A percentile compares a stretch with the other conserved stretches of the same genome.
Evolutionary conservation across 1,140 invertebrate species (phyloP).

Genomic region (Bathynomus jamesi): DNA sequence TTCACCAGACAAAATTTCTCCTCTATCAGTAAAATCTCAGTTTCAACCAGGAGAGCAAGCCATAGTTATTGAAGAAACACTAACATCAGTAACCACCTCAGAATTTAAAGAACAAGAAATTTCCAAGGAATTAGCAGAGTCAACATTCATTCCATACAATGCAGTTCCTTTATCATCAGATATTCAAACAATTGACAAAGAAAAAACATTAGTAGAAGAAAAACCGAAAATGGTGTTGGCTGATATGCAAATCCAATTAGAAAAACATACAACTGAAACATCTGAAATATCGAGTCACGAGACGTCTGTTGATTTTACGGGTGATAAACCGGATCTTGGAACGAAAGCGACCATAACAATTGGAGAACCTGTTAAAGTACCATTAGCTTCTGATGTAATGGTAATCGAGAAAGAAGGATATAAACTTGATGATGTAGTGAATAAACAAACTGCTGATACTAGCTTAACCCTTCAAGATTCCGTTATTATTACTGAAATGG

Average conservation of each 20-base stretch:
- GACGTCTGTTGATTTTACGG: not conserved
- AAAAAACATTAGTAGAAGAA: slow-evolving; percentile 21
- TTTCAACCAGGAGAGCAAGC: not conserved
- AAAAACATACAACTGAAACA: slow-evolving; percentile 5
- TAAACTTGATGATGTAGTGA: slow-evolving; percentile 40
- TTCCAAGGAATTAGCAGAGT: slow-evolving; percentile 20
- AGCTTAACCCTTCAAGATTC: slow-evolving; percentile 55
- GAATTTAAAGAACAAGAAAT: slow-evolving; percentile 12
- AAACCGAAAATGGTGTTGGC: slow-evolving; percentile 13
- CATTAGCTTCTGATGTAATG: slow-evolving; percentile 22
- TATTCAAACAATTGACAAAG: slow-evolving; percentile 28
- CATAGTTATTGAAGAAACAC: not conserved
- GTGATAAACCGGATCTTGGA: not conserved
- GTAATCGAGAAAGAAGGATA: slow-evolving; percentile 24
- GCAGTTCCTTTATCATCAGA: slow-evolving; percentile 31
- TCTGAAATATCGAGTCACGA: not conserved
- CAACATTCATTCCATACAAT: slow-evolving; percentile 17
- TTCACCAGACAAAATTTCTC: not conserved
- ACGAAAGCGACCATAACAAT: not conserved
- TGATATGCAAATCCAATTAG: slow-evolving; percentile 17
- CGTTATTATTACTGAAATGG: slow-evolving; percentile 46
- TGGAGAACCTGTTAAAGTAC: slow-evolving; percentile 9
- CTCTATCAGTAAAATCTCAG: not conserved
- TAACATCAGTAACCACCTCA: not conserved
- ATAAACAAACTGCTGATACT: slow-evolving; percentile 45